Conservation (phyloP, 2,888 invertebrate species). For the Drosophila kanekoi region DNA sequence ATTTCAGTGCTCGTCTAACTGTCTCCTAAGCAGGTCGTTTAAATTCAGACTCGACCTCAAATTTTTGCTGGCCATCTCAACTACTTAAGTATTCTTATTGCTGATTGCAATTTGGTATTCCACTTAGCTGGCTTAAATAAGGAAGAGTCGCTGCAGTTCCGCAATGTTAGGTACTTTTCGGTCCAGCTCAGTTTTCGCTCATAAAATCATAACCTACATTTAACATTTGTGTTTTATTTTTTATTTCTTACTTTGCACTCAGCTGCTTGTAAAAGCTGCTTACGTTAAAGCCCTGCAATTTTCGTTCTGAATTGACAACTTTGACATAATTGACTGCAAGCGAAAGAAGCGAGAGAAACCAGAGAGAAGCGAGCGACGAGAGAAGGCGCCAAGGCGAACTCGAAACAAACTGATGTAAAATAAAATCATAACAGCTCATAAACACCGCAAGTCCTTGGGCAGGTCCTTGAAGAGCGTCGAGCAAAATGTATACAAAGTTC, state of each 20-base stretch:
- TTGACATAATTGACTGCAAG: conserved; percentile 79
- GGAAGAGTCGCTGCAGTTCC: conserved; percentile 4
- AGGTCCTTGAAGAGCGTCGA: conserved; percentile 27
- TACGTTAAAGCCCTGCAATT: conserved; percentile 58
- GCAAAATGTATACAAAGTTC: conserved; percentile 32
- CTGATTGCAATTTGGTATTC: conserved; percentile 34
- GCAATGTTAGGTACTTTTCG: background rate
- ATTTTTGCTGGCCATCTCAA: background rate
- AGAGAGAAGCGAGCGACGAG: conserved; percentile 2
- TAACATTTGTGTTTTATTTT: conserved; percentile 29
- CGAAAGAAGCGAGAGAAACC: conserved; percentile 12
- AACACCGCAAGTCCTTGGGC: conserved; percentile 71
- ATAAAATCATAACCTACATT: conserved; percentile 56
- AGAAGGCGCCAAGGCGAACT: conserved; percentile 5
- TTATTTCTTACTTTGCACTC: conserved; percentile 31
- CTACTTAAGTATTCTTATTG: conserved; percentile 20
- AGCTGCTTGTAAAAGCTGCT: conserved; percentile 61
- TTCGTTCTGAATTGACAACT: conserved; percentile 74
- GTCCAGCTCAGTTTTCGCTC: conserved; percentile 5
- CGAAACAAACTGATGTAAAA: conserved; percentile 42
- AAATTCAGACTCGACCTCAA: background rate
- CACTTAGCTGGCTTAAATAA: conserved; percentile 11
- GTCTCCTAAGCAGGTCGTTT: background rate
- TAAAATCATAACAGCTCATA: conserved; percentile 73
- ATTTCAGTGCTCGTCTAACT: background rate